Percentiles rank a stretch among this genome's conserved stretches.
These are phyloP conservation scores for Tamandua tetradactyla DNA, from an alignment of 2,797 vertebrate species.

Conservation along the genomic window DNA sequence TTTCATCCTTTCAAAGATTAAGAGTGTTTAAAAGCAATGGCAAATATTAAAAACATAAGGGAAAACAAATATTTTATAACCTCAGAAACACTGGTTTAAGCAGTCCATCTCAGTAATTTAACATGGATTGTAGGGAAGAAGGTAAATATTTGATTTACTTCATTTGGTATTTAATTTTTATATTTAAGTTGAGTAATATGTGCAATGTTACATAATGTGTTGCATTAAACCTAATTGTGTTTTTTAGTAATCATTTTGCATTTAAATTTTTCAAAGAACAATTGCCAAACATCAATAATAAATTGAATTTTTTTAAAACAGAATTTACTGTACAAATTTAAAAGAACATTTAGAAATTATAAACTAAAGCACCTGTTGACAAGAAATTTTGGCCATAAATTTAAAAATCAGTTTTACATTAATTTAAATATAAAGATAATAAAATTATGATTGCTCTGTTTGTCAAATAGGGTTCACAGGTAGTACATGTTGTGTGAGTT, in stretches of 20 bases:
- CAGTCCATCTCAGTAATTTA: background rate
- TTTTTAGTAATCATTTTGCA: constrained; percentile 7
- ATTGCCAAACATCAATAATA: background rate
- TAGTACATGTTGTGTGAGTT: background rate
- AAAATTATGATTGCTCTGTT: background rate
- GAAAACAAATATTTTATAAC: background rate
- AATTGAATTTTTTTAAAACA: background rate
- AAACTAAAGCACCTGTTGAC: background rate
- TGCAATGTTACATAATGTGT: background rate
- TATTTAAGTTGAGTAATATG: background rate
- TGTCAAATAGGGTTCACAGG: background rate
- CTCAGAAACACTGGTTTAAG: background rate
- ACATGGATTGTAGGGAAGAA: background rate
- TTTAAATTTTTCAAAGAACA: background rate
- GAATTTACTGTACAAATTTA: background rate
- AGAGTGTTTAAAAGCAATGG: background rate
- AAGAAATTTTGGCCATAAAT: background rate
- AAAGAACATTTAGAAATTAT: background rate
- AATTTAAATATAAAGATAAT: background rate
- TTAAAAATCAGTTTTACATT: background rate
- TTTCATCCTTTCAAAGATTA: background rate
- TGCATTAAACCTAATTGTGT: background rate
- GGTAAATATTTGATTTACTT: background rate
- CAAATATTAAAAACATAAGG: background rate
- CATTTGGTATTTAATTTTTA: background rate